phyloP scores from a whole-genome alignment of 2,888 invertebrate species.

The Megaustenia siamemsis region DNA sequence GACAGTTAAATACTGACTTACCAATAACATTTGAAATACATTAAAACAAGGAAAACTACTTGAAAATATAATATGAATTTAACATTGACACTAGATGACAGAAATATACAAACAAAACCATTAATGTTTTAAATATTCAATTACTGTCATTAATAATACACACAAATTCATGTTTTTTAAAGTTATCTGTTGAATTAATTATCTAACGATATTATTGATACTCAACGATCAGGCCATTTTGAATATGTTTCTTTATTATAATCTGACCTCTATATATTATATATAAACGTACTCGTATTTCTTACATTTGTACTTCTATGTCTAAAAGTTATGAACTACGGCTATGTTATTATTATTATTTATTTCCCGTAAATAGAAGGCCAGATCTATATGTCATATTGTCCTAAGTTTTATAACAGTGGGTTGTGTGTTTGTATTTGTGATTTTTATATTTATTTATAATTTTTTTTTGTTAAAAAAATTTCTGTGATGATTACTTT shows the following conservation, averaged over 20 bases:
- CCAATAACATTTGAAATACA: too few species aligned
- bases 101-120: background rate
- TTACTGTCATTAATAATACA: background rate
- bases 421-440: background rate
- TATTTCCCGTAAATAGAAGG: background rate
- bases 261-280: background rate
- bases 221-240: background rate
- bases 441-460: background rate
- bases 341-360: background rate
- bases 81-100: background rate
- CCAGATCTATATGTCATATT: background rate
- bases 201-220: slow-evolving; percentile 1
- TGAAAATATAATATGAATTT: too few species aligned
- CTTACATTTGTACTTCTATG: background rate
- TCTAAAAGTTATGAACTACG: too few species aligned
- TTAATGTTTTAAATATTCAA: background rate
- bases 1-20: too few species aligned
- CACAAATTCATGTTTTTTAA: background rate
- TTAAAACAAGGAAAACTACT: too few species aligned
- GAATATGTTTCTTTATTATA: background rate
- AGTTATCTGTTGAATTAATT: background rate
- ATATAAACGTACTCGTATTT: too few species aligned
- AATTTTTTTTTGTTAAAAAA: background rate
- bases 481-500: background rate
- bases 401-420: background rate